Conservation (phyloP, 2,797 vertebrate species). For the Clarias fuscus region DNA sequence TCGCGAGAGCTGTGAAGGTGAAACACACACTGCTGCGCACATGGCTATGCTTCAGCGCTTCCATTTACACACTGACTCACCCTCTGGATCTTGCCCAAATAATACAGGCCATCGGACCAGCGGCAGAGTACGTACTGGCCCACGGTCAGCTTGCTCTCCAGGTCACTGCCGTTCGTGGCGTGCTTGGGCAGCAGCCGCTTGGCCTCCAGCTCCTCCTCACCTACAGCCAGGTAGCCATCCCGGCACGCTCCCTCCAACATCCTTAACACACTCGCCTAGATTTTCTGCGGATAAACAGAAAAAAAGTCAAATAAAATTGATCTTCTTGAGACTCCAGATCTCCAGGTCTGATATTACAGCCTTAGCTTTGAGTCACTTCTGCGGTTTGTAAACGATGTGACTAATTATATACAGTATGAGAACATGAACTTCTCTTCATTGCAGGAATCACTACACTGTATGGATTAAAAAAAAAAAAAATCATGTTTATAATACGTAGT, state of each 20-base stretch:
- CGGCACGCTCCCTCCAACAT: conserved; percentile 72
- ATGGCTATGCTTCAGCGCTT: conserved; percentile 28
- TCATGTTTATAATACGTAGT: background rate
- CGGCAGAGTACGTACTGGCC: conserved; percentile 93
- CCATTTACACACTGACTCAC: conserved; percentile 67
- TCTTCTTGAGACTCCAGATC: too few species aligned
- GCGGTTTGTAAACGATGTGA: too few species aligned
- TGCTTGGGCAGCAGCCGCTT: conserved; percentile 46
- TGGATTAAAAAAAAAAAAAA: too few species aligned
- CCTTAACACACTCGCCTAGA: conserved; percentile 63
- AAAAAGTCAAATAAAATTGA: background rate
- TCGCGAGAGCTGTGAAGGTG: background rate
- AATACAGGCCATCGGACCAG: conserved; percentile 95
- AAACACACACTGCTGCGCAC: conserved; percentile 33
- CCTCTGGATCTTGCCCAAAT: conserved; percentile 94
- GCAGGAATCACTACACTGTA: background rate
- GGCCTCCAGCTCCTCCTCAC: conserved; percentile 63
- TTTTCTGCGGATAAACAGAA: conserved; percentile 49
- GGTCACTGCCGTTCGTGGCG: conserved; percentile 66
- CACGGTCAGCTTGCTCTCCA: conserved; percentile 80
- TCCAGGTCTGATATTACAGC: background rate
- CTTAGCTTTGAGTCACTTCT: background rate
- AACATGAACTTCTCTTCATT: background rate
- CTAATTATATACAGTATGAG: background rate
- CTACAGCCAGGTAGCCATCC: conserved; percentile 69